phyloP scores from a whole-genome alignment of 2,113 vertebrate genomes.

The Sialia sialis region DNA sequence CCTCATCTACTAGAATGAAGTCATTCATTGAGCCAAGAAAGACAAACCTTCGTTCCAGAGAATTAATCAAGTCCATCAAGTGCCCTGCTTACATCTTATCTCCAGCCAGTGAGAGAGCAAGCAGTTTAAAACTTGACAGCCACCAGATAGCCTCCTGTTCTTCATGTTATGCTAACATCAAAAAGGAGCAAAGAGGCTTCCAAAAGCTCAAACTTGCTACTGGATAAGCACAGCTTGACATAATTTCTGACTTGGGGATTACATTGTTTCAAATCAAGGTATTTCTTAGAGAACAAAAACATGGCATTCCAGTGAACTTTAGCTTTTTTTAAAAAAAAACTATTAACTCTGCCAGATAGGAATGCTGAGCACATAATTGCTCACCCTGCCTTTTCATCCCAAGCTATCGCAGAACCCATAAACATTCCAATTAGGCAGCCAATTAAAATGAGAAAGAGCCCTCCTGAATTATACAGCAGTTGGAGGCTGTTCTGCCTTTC shows the following conservation, averaged over 20 bases:
- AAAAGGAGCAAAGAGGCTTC: constrained; percentile 69
- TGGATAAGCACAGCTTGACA: constrained; percentile 76
- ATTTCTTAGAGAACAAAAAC: constrained; percentile 70
- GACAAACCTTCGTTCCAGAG: constrained; percentile 87
- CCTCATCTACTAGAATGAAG: constrained; percentile 91
- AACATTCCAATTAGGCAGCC: constrained; percentile 97
- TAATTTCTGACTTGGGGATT: constrained; percentile 74
- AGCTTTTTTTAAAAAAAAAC: constrained; percentile 50
- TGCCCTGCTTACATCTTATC: constrained; percentile 76
- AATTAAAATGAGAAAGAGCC: constrained; percentile 89
- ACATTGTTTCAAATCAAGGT: constrained; percentile 69
- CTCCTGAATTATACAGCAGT: constrained; percentile 81
- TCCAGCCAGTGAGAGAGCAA: constrained; percentile 73
- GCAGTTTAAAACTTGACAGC: constrained; percentile 84
- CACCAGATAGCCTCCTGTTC: constrained; percentile 79
- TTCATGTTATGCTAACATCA: constrained; percentile 82
- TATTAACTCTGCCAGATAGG: constrained; percentile 74
- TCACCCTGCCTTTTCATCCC: constrained; percentile 83
- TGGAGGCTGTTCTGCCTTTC: constrained; percentile 75
- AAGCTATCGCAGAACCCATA: constrained; percentile 86
- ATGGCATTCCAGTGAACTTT: constrained; percentile 67
- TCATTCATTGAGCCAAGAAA: constrained; percentile 86
- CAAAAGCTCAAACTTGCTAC: constrained; percentile 67
- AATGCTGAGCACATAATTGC: constrained; percentile 81
- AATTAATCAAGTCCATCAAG: constrained; percentile 90